phyloP scores from a whole-genome alignment of 2,888 invertebrate genomes.

The Dicyrtomina minuta region DNA sequence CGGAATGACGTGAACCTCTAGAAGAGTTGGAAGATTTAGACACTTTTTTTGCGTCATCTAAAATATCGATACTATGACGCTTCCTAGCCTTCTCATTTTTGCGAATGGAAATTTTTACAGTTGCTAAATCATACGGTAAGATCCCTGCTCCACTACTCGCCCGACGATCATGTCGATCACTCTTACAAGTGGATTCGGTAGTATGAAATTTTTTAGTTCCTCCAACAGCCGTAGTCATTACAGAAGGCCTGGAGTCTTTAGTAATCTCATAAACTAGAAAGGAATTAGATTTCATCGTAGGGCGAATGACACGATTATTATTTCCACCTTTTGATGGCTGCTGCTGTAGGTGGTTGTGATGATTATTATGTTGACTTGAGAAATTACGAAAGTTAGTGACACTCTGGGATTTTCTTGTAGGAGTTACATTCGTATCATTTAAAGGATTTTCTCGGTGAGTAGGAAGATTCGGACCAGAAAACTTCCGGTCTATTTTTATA shows the following conservation, averaged over 20 bases:
- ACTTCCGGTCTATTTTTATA: not conserved
- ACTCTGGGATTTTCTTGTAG: conserved; percentile 43
- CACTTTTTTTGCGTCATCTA: too few species aligned
- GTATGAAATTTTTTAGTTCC: not conserved
- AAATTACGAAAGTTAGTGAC: conserved; percentile 45
- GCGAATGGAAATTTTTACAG: not conserved
- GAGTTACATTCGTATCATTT: not conserved
- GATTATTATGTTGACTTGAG: conserved; percentile 19
- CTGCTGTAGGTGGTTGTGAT: not conserved
- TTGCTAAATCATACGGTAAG: not conserved
- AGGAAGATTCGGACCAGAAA: too few species aligned
- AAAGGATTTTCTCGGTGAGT: too few species aligned
- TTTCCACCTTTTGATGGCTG: not conserved
- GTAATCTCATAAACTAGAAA: conserved; percentile 26
- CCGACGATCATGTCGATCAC: not conserved
- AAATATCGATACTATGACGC: not conserved
- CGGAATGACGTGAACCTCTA: too few species aligned
- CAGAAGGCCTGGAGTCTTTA: not conserved
- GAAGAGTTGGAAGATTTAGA: too few species aligned
- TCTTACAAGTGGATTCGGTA: not conserved
- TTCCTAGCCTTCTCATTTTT: not conserved
- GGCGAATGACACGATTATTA: not conserved
- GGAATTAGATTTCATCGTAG: conserved; percentile 32
- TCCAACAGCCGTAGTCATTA: not conserved
- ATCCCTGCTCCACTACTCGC: not conserved